Evolutionary conservation across 2,113 vertebrate species (phyloP), one percentile per base, ranked within the genome.

Genomic region (Fulica atra): DNA sequence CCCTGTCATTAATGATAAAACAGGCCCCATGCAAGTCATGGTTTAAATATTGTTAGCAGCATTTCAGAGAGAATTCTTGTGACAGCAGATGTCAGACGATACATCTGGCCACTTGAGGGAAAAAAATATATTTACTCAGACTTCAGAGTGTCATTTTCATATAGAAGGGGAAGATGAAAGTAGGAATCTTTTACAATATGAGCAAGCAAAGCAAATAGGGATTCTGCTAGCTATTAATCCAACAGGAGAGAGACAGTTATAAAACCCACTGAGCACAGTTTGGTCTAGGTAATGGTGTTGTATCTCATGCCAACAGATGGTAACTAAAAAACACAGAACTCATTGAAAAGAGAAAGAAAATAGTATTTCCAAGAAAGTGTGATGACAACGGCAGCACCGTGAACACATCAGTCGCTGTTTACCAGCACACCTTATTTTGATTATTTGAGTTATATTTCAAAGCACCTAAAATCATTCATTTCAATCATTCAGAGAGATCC

Each of bases 101-200:
- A 69, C 65, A 88, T 79, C 51, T 95, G 68, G 68, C 38, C 69
- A 61, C 89, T 80, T 46, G 81, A 95, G 69, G 26, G 25, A 23
- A 86, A 95, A 92, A 95, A 66, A 96, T 92, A 40, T 94, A 97
- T 89, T 93, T 96, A 65, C 74, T 91, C 63, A 92, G 94, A 81
- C 68, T 95, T 95, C 92, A 88, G 83, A 89, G 79, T 38, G 42
- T 72, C 35, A 53, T 91, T 97, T 95, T 84, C 61, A 51, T 66
- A 91, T 13, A 71, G 81, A 88, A 94, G 44, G 83, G 70, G 36
- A 71, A 81, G 92, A 96, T 91, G 93, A 95, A 96, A 97, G 91
- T 71, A 88, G 56, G 78, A 86, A 86, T 88, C 86, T 94, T 86
- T 78, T 86, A 95, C 71, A 91, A 78, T 59, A 92, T 74, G 38